Evolutionary conservation across 2,113 vertebrate species (phyloP), one percentile per base, ranked within the genome.

Genomic region (Embiotoca jacksoni): DNA sequence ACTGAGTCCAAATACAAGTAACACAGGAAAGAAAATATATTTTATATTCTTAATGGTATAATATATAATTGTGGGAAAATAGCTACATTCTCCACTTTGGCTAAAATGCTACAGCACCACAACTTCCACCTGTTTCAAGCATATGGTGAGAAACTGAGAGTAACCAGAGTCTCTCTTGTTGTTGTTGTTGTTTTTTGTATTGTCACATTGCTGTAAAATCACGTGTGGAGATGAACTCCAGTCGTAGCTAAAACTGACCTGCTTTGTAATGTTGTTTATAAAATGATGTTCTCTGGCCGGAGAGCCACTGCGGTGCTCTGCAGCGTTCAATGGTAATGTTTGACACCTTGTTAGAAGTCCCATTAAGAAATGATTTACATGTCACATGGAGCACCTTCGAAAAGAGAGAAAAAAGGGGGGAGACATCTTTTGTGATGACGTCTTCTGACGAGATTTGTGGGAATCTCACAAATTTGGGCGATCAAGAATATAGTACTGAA

Each of bases 401-500:
- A 54, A 56, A 68, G 49, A 33, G 37, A 58, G 3, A 68, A 23
- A 52, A 52, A 66, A 23, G 30, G 9, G 35, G 53, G 44, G 50
- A 7, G 49, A 47, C 13, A 1, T 39, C 16, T 59, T 49, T 3
- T 39, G 11, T 58, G 15, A 74, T 53, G 15, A 23, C 23, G 23
- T 39, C 52, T 75, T n/a, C 16, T 47, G 10, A 37, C 11, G 7
- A 39, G 15, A 33, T 36, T n/a, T 15, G 31, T 41, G 46, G 49
- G 39, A 32, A 32, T 41, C 31, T 60, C 46, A 15, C 32, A 50
- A 14, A n/a, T 96, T 93, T 94, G 94, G 95, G 96, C 96, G 94
- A 94, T 93, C 95, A 96, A 97, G 95, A 62, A 75, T 54, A 11
- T 41, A 31, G 71, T 68, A n/a, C 55, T 46, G 4, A 89, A 86